Percentiles rank a stretch among this genome's conserved stretches.
Conservation (phyloP, 2,888 invertebrate genomes). For the Pedicia rivosa region DNA sequence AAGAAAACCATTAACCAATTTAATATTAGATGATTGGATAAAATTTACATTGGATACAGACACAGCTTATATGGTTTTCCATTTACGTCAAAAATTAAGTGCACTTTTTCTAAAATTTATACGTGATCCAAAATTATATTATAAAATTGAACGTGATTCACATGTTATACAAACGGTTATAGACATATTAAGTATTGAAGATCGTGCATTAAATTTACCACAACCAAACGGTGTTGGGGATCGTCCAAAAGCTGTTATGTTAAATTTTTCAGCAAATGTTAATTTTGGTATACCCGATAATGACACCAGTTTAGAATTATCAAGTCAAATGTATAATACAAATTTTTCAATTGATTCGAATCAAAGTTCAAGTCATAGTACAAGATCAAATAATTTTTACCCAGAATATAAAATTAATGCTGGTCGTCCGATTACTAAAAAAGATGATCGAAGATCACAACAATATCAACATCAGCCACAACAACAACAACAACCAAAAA, state of each 20-base stretch:
- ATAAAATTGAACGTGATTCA: conserved; percentile 11
- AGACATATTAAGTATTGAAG: conserved; percentile 16
- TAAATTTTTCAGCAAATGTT: conserved; percentile 4
- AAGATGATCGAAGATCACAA: too few species aligned
- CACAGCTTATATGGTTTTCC: conserved; percentile 45
- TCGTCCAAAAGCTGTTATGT: conserved; percentile 17
- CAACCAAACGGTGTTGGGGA: conserved; percentile 17
- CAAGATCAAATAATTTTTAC: too few species aligned
- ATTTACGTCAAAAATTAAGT: conserved; percentile 56
- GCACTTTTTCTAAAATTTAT: conserved; percentile 41
- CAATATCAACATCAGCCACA: too few species aligned
- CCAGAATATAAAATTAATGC: too few species aligned
- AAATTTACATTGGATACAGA: conserved; percentile 51
- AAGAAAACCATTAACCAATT: conserved; percentile 10
- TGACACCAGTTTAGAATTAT: not conserved
- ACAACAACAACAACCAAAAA: too few species aligned
- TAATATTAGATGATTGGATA: conserved; percentile 61
- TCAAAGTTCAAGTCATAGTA: too few species aligned
- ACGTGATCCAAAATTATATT: conserved; percentile 12
- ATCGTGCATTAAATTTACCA: conserved; percentile 14
- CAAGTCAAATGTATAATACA: not conserved
- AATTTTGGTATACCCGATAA: conserved; percentile 6
- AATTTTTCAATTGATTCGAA: too few species aligned
- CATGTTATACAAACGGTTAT: conserved; percentile 15
- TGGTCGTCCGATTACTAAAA: too few species aligned